Base-by-base conservation (phyloP, 2,888 invertebrate species). In the Diarsia mendica region DNA sequence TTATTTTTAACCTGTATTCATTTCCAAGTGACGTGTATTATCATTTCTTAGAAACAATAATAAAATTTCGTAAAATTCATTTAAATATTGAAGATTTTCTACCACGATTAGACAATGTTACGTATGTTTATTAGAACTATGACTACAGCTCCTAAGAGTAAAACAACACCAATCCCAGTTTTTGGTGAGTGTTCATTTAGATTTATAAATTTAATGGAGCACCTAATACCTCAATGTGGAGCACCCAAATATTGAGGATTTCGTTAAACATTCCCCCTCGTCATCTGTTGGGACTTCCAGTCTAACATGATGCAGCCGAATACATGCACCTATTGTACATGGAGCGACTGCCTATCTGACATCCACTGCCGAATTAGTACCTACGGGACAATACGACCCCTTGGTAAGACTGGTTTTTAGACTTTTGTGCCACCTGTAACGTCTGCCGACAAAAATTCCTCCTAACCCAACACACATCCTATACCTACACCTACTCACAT, bases 151-250 rank as follows among this genome's bases (percentile, higher is more conserved):
- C 28, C 44, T 28, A 23, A n/a, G 48, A 58, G 63, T 82, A 4
- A 88, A 82, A 44, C 92, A 88, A 13, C 72, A 18, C 95, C 95
- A 0, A 89, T 95, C 61, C 74, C 93, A 60, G 90, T 95, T 13
- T 95, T 93, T 89, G 95, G 95, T 94, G 79, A 90, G 90, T 84
- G n/a, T 28, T 60, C 20, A 23, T 46, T 60, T 15, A 23, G 15
- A n/a, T 39, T 44, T n/a, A 15, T 11, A 55, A 23, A 48, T 48
- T 3, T 23, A 23, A 10, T 10, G 6, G 28, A 18, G 46, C 6
- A 28, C 20, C 20, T 8, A n/a, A 44, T n/a, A n/a, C n/a, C n/a
- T n/a, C n/a, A n/a, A n/a, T n/a, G n/a, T n/a, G n/a, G n/a, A n/a
- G n/a, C n/a, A n/a, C n/a, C n/a, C n/a, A n/a, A 63, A n/a, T 13